phyloP scores from a whole-genome alignment of 2,113 vertebrate species.

The Heptranchias perlo region DNA sequence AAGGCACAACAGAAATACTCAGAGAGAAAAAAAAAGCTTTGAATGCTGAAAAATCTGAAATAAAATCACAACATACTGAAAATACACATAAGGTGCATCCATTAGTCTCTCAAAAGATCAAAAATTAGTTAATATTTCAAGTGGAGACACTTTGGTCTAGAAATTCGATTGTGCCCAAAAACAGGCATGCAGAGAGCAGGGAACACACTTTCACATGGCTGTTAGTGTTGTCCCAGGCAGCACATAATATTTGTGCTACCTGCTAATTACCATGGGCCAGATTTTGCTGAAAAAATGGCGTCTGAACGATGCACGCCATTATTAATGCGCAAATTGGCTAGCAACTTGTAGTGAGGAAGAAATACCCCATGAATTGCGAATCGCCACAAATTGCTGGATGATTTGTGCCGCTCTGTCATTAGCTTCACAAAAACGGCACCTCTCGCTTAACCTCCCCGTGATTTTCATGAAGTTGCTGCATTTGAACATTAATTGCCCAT shows the following conservation, averaged over 20 bases:
- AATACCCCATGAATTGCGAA: no score
- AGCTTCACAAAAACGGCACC: no score
- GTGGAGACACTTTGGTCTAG: background rate
- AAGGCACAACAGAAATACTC: background rate
- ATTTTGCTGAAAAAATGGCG: no score
- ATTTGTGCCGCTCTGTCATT: no score
- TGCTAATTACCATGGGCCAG: background rate
- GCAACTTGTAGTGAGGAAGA: no score
- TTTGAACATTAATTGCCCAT: no score
- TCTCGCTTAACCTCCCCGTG: no score
- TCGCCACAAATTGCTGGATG: no score
- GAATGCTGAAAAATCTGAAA: background rate
- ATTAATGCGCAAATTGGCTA: no score
- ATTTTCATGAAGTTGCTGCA: no score
- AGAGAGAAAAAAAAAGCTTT: background rate
- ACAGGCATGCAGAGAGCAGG: background rate
- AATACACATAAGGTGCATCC: background rate
- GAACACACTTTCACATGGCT: background rate
- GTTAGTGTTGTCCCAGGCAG: background rate
- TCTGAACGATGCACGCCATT: no score
- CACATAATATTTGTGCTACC: background rate
- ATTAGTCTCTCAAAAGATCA: background rate
- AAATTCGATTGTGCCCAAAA: background rate
- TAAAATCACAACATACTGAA: background rate
- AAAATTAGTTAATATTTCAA: background rate